phyloP scores from a whole-genome alignment of 2,113 vertebrate genomes.

The Patagioenas fasciata region DNA sequence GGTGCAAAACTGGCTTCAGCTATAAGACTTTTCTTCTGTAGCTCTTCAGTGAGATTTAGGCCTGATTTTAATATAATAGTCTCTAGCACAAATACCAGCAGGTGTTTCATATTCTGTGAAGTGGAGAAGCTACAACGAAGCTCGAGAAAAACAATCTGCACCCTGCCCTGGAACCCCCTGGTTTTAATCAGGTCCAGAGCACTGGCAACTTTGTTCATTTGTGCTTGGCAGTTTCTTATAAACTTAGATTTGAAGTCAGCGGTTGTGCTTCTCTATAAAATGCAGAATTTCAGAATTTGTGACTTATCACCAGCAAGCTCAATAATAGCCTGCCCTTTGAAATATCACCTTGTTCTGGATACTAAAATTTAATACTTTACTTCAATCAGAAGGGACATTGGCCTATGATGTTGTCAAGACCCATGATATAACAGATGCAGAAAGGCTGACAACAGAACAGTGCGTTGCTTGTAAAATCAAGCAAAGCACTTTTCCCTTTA shows the following conservation, averaged over 20 bases:
- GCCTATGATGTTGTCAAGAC: slow-evolving; percentile 53
- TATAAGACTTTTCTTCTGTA: background rate
- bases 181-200: slow-evolving; percentile 18
- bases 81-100: background rate
- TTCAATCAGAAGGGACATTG: slow-evolving; percentile 67
- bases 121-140: background rate
- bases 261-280: slow-evolving; percentile 59
- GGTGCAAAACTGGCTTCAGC: background rate
- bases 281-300: slow-evolving; percentile 61
- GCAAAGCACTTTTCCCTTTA: slow-evolving; percentile 36
- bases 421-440: slow-evolving; percentile 41
- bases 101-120: background rate
- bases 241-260: slow-evolving; percentile 70
- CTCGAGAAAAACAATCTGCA: slow-evolving; percentile 30
- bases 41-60: background rate
- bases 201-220: slow-evolving; percentile 43
- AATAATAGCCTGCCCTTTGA: slow-evolving; percentile 60
- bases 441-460: slow-evolving; percentile 46
- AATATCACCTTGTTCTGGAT: slow-evolving; percentile 63
- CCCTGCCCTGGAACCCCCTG: background rate
- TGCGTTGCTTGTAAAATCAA: slow-evolving; percentile 52
- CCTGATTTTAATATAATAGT: background rate
- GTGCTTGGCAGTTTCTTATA: slow-evolving; percentile 44
- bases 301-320: slow-evolving; percentile 53
- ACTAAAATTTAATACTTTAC: slow-evolving; percentile 70